A percentile compares a stretch with the other conserved stretches of the same genome.
These are phyloP conservation scores for Uropetala carovei DNA, from an alignment of 2,888 invertebrate species.

Conservation along the genomic window DNA sequence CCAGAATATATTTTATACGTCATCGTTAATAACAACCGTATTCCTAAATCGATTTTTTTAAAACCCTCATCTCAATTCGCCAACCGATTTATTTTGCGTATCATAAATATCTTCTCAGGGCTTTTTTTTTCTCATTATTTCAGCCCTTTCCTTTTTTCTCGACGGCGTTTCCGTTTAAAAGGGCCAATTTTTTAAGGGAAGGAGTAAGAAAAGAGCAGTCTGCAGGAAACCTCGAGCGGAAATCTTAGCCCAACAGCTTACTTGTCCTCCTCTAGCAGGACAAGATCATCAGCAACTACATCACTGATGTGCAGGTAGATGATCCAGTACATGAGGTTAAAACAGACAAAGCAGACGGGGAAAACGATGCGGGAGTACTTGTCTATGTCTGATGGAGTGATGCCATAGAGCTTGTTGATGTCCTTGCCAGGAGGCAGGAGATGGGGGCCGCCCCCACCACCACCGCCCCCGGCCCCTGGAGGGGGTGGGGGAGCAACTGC, in stretches of 20 bases:
- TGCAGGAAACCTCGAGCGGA: constrained; percentile 29
- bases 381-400: constrained; percentile 98
- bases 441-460: constrained; percentile 53
- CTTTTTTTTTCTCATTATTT: not conserved
- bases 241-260: constrained; percentile 72
- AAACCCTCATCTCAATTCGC: not conserved
- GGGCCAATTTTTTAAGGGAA: constrained; percentile 43
- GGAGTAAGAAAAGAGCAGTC: constrained; percentile 46
- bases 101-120: constrained; percentile 28
- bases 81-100: not conserved
- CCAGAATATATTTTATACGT: constrained; percentile 49
- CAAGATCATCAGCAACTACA: constrained; percentile 95
- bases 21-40: constrained; percentile 49
- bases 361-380: constrained; percentile 99
- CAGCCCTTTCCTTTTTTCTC: not conserved
- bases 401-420: constrained; percentile 79
- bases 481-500: constrained; percentile 76
- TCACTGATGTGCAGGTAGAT: constrained; percentile 97
- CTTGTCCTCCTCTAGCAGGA: constrained; percentile 85
- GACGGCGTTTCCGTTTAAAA: constrained; percentile 32
- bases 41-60: constrained; percentile 66
- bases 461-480: constrained; percentile 33
- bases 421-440: constrained; percentile 72
- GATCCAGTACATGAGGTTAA: constrained; percentile 99
- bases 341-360: constrained; percentile 98